Conservation (phyloP, 92 coral and sea anemone genomes). For the Parazoanthus darwini region DNA sequence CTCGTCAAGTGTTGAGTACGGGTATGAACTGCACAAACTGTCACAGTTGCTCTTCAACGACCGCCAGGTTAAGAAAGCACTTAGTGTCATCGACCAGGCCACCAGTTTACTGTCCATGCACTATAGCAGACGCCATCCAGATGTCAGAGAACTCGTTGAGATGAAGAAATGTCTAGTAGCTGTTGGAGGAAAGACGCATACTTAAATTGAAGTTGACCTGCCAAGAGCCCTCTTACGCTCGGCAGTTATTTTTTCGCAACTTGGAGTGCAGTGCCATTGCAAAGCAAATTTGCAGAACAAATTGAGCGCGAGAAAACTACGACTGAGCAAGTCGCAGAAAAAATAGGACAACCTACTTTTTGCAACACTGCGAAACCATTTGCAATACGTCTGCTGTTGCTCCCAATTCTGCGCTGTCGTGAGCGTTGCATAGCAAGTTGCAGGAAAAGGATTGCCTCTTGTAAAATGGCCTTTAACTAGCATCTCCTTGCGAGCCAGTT, state of each 20-base stretch:
- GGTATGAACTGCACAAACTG: slow-evolving; percentile 94
- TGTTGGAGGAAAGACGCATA: slow-evolving; percentile 50
- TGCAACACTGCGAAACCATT: neutral
- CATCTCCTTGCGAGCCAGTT: too few relatives aligned
- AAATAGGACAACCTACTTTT: neutral
- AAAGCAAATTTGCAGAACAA: neutral
- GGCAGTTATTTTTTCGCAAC: too few relatives aligned
- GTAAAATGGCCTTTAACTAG: too few relatives aligned
- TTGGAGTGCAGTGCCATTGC: too few relatives aligned
- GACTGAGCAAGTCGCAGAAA: too few relatives aligned
- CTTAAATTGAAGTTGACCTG: neutral
- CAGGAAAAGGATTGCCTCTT: neutral
- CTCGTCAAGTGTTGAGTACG: slow-evolving; percentile 93
- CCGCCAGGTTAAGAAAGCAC: slow-evolving; percentile 85
- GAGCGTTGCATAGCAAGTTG: neutral
- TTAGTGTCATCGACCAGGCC: slow-evolving; percentile 82
- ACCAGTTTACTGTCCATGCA: slow-evolving; percentile 69
- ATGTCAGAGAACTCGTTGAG: slow-evolving; percentile 84
- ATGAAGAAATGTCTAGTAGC: slow-evolving; percentile 82
- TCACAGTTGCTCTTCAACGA: slow-evolving; percentile 92
- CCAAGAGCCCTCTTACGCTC: neutral
- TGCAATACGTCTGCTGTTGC: too few relatives aligned
- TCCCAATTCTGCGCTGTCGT: too few relatives aligned
- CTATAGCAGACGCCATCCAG: slow-evolving; percentile 88
- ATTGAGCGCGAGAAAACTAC: too few relatives aligned